Evolutionary conservation across 2,888 invertebrate genomes (phyloP).

Genomic region (Synergus japonicus): DNA sequence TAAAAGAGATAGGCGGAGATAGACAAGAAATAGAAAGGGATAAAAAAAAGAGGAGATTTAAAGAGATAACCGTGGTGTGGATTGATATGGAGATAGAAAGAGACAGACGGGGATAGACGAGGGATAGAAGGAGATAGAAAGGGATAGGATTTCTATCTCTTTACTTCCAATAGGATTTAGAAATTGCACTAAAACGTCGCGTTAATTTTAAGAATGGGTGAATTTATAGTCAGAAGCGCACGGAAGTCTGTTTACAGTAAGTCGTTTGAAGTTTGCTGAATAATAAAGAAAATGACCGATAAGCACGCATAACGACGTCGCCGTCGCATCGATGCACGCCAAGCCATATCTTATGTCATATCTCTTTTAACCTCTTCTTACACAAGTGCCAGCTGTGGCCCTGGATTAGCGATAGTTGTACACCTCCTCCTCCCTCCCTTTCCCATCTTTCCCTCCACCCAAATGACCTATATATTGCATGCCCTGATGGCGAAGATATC

Average conservation of each 20-base stretch:
- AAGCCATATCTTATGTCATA: slow-evolving; percentile 23
- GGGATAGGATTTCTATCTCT: not conserved
- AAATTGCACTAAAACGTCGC: not conserved
- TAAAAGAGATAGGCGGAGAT: too few relatives aligned
- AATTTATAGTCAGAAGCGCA: not conserved
- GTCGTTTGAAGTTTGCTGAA: not conserved
- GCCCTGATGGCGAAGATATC: slow-evolving; percentile 29
- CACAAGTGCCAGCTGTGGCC: slow-evolving; percentile 9
- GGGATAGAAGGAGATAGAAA: too few relatives aligned
- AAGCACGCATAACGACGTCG: not conserved
- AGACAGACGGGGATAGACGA: too few relatives aligned
- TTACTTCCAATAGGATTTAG: too few relatives aligned
- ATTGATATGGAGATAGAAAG: too few relatives aligned
- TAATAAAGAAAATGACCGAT: slow-evolving; percentile 2
- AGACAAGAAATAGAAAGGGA: too few relatives aligned
- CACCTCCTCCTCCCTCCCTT: not conserved
- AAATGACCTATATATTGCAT: slow-evolving; percentile 28
- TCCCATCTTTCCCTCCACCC: not conserved
- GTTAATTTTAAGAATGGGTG: not conserved
- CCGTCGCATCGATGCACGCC: not conserved
- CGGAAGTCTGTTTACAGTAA: not conserved
- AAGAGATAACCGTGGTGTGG: too few relatives aligned
- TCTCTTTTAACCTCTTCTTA: slow-evolving; percentile 19
- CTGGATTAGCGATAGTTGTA: slow-evolving; percentile 28
- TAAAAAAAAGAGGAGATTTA: too few relatives aligned